These are phyloP conservation scores for Rhagologus leucostigma DNA, from an alignment of 2,113 vertebrate genomes.

Conservation along the genomic window DNA sequence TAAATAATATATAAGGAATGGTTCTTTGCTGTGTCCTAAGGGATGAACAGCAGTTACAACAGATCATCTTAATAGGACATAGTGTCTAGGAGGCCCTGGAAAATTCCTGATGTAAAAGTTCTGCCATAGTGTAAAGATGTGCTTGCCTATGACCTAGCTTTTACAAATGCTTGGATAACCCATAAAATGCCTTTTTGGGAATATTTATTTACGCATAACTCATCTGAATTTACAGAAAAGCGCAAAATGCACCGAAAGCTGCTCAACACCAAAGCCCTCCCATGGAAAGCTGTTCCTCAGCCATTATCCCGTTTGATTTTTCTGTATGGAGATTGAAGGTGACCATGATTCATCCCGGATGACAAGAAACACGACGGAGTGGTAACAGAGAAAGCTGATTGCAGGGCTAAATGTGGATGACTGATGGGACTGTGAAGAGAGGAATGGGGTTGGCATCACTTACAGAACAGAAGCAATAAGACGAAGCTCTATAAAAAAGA, in stretches of 20 bases:
- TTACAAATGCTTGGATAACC: background rate
- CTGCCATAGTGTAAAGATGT: background rate
- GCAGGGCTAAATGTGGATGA: background rate
- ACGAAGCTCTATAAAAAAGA: background rate
- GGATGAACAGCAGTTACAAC: conserved; percentile 17
- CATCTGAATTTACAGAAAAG: background rate
- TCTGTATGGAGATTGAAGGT: background rate
- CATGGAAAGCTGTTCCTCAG: background rate
- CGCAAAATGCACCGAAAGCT: background rate
- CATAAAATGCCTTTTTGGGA: background rate
- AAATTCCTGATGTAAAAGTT: conserved; percentile 35
- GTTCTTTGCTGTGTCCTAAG: background rate
- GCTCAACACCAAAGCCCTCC: background rate
- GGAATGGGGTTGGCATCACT: background rate
- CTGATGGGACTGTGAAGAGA: background rate
- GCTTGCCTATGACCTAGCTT: background rate
- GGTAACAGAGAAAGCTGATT: background rate
- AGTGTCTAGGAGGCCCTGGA: background rate
- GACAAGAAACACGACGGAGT: background rate
- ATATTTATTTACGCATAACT: background rate
- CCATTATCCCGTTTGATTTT: background rate
- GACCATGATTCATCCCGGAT: background rate
- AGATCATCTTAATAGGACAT: conserved; percentile 44
- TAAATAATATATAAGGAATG: conserved; percentile 50
- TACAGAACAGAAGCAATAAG: background rate